Evolutionary conservation across 2,113 vertebrate species (phyloP), one percentile per base, ranked within the genome.

Genomic region (Onychostruthus taczanowskii): DNA sequence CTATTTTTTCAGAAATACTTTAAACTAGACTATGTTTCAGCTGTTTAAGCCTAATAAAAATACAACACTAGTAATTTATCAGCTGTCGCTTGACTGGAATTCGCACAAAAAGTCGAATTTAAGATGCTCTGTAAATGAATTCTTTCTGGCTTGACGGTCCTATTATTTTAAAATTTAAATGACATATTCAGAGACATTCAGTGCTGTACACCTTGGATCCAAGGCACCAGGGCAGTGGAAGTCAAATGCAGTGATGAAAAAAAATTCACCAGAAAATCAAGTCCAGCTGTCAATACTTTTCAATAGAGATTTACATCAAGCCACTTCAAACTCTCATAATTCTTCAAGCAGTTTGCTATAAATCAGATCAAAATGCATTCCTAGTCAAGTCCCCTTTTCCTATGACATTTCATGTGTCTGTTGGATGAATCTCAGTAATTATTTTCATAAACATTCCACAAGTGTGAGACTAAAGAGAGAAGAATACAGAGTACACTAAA

Each of bases 41-140:
- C 47, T 96, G 17, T 91, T 95, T 89, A 75, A 87, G 61, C 47
- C 44, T 88, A 91, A 88, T 89, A 94, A 93, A 92, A 95, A 86
- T 59, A 91, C 39, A 86, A 49, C 68, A 39, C 16, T 58, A 35
- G 64, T 53, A 58, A 91, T 93, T 96, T 84, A 92, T 87, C 81
- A 81, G 47, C 52, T 93, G 64, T 93, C 89, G 77, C n/a, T 83
- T 87, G 53, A 50, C 70, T 20, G 52, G 41, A 91, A 93, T 90
- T 68, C 56, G 88, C 44, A 81, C 62, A 79, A 78, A 85, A 89
- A 86, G 68, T 91, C 28, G 80, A 84, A 88, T 90, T 88, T 84
- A 92, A 92, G 72, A 80, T 78, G 59, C n/a, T 87, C 67, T 59
- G 56, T 35, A 59, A 87, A 93, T 88, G 22, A 73, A 74, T 86